Evolutionary conservation across 1,140 invertebrate genomes (phyloP).

Genomic region (Phthorimaea operculella): DNA sequence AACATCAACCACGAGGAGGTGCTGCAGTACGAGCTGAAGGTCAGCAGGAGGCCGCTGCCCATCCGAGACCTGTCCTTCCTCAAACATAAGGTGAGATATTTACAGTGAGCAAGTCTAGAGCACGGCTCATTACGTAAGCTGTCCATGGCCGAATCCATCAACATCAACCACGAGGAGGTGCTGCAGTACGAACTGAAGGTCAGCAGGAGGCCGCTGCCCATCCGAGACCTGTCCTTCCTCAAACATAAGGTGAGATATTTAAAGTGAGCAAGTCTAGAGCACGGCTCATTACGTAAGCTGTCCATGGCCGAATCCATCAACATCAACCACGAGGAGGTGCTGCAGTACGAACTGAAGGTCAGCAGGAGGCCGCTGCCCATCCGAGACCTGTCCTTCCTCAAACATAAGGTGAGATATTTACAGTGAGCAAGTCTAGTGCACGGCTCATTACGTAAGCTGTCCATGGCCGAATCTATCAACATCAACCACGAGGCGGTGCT

Average conservation of each 20-base stretch:
- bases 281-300: no score
- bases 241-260: conserved; percentile 72
- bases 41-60: conserved; percentile 77
- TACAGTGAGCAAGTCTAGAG: conserved; percentile 98
- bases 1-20: conserved; percentile 91
- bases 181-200: conserved; percentile 86
- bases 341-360: no score
- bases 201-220: conserved; percentile 74
- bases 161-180: conserved; percentile 89
- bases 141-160: conserved; percentile 78
- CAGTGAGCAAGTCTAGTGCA: no score
- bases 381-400: background rate
- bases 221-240: conserved; percentile 75
- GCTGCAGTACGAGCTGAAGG: conserved; percentile 83
- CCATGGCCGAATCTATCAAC: no score
- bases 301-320: no score
- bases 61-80: conserved; percentile 76
- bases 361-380: background rate
- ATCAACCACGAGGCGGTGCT: no score
- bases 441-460: no score
- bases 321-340: no score
- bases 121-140: conserved; percentile 81
- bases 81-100: conserved; percentile 71
- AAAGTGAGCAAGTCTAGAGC: no score
- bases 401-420: background rate